A percentile compares a stretch with the other conserved stretches of the same genome.
These are phyloP conservation scores for Esperia sulphurella DNA, from an alignment of 2,888 invertebrate genomes.

Conservation along the genomic window DNA sequence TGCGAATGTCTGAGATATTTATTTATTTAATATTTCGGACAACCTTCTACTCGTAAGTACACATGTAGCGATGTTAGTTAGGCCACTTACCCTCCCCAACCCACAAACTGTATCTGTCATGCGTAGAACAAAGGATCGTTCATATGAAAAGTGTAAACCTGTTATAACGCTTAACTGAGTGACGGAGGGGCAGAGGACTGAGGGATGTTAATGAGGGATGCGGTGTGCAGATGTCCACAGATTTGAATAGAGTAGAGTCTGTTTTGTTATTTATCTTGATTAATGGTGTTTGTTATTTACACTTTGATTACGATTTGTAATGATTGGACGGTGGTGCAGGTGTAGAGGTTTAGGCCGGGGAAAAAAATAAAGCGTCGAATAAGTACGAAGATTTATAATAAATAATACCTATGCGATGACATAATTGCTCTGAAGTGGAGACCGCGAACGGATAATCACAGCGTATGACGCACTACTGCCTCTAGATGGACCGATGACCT, in stretches of 20 bases:
- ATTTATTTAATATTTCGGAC: no score
- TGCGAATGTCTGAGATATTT: no score
- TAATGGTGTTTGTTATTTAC: neutral
- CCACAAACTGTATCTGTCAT: constrained; percentile 1
- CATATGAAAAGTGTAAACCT: constrained; percentile 12
- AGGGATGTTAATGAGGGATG: constrained; percentile 5
- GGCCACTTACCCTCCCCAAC: neutral
- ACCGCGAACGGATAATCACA: no score
- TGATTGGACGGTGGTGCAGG: neutral
- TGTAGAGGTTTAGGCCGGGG: neutral
- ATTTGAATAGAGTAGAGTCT: neutral
- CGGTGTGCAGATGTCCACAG: neutral
- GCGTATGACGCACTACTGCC: no score
- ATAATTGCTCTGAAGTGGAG: no score
- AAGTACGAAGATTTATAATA: no score
- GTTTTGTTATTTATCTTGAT: constrained; percentile 1
- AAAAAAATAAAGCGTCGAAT: no score
- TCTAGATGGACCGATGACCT: no score
- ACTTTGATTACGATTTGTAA: neutral
- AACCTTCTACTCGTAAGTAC: no score
- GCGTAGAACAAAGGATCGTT: constrained; percentile 2
- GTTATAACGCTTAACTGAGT: constrained; percentile 16
- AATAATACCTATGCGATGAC: no score
- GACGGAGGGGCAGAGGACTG: constrained; percentile 1
- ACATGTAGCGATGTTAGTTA: neutral